Evolutionary conservation across 2,888 invertebrate species (phyloP).

Genomic region (Ochropleura plecta): DNA sequence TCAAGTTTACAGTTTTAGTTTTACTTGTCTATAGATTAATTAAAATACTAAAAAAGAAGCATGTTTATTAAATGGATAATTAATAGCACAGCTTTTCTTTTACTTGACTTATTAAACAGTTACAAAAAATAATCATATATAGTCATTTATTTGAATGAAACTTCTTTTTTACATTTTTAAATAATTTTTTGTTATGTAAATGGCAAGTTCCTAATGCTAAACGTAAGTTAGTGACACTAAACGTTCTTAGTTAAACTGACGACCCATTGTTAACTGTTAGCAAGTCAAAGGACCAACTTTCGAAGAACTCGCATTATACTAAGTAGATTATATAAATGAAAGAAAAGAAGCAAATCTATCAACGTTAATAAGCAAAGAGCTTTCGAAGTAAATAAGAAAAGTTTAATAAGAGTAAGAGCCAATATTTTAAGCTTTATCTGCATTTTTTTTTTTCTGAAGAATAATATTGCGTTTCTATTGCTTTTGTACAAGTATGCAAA

Average conservation of each 20-base stretch:
- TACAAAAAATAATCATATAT: conserved; percentile 19
- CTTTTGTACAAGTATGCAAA: neutral
- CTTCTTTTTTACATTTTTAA: neutral
- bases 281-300: conserved; percentile 30
- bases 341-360: neutral
- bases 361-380: neutral
- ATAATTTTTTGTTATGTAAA: conserved; percentile 11
- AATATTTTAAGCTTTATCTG: neutral
- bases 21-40: neutral
- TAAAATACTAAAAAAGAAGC: neutral
- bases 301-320: conserved; percentile 7
- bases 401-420: neutral
- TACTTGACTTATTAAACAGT: conserved; percentile 26
- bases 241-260: conserved; percentile 34
- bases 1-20: neutral
- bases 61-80: too few relatives aligned
- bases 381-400: neutral
- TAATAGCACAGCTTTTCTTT: neutral
- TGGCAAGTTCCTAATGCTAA: conserved; percentile 32
- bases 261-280: conserved; percentile 41
- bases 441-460: neutral
- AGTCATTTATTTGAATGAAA: neutral
- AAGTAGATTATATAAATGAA: conserved; percentile 5
- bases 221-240: conserved; percentile 30
- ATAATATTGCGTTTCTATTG: neutral